Evolutionary conservation across 2,888 invertebrate species (phyloP).

Genomic region (Abscondita cerata): DNA sequence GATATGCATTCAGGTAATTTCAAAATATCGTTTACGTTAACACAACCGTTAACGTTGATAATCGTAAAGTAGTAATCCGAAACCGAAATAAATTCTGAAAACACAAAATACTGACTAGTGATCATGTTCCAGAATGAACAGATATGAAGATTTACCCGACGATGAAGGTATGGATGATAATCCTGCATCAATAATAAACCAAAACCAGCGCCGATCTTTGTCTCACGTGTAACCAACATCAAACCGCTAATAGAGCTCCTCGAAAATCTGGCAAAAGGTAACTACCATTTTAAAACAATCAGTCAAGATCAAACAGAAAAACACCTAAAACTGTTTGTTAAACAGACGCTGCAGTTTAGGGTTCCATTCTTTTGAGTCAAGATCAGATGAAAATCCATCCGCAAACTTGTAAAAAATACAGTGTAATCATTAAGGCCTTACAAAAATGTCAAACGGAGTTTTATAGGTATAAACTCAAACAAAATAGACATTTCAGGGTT

Average conservation of each 20-base stretch:
- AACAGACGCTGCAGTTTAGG: too few relatives aligned
- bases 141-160: neutral
- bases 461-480: neutral
- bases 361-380: too few relatives aligned
- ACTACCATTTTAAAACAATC: neutral
- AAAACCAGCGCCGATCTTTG: neutral
- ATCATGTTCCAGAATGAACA: neutral
- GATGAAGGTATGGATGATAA: neutral
- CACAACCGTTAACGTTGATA: too few relatives aligned
- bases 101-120: neutral
- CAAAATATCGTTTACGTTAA: too few relatives aligned
- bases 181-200: neutral
- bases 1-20: too few relatives aligned
- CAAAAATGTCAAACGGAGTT: neutral
- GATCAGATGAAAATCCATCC: neutral
- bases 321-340: too few relatives aligned
- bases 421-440: neutral
- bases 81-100: neutral
- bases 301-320: too few relatives aligned
- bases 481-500: neutral
- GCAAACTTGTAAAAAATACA: neutral
- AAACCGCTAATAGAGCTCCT: neutral
- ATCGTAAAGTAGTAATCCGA: too few relatives aligned
- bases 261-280: neutral
- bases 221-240: neutral